These are phyloP conservation scores for Lutraria lutraria DNA, from an alignment of 2,888 invertebrate genomes.

Conservation along the genomic window DNA sequence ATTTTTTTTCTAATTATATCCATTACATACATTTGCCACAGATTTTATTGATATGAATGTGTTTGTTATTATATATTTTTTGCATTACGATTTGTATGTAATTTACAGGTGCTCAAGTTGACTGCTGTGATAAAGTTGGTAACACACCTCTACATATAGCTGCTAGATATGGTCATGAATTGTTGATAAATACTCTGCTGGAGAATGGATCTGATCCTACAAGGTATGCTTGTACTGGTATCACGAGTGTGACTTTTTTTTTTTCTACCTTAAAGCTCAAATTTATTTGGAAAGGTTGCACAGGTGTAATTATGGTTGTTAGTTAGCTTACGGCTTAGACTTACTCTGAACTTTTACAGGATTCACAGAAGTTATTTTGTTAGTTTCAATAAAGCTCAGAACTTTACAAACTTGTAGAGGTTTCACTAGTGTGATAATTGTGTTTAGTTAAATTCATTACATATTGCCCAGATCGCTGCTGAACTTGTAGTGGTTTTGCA, in stretches of 20 bases:
- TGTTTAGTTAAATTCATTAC: too few relatives aligned
- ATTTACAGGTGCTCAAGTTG: slow-evolving; percentile 87
- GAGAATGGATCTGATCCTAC: slow-evolving; percentile 88
- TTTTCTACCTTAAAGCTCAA: slow-evolving; percentile 59
- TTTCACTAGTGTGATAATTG: too few relatives aligned
- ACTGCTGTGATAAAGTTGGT: slow-evolving; percentile 89
- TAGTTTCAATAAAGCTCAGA: too few relatives aligned
- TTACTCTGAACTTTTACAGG: too few relatives aligned
- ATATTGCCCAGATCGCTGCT: too few relatives aligned
- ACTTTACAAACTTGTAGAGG: too few relatives aligned
- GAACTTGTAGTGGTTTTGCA: too few relatives aligned
- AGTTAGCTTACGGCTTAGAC: too few relatives aligned
- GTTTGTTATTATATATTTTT: neutral
- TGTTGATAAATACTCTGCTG: slow-evolving; percentile 88
- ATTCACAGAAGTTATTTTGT: too few relatives aligned
- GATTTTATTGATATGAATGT: neutral
- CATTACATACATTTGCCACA: too few relatives aligned
- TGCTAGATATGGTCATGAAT: slow-evolving; percentile 89
- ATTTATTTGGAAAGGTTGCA: neutral
- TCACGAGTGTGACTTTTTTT: slow-evolving; percentile 59
- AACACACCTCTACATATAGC: slow-evolving; percentile 90
- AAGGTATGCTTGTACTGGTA: slow-evolving; percentile 81
- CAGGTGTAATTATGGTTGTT: neutral
- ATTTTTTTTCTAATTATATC: too few relatives aligned
- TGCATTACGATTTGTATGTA: neutral